These are phyloP conservation scores for Corydoras sp. DNA, from an alignment of 2,113 vertebrate genomes.

Conservation along the genomic window DNA sequence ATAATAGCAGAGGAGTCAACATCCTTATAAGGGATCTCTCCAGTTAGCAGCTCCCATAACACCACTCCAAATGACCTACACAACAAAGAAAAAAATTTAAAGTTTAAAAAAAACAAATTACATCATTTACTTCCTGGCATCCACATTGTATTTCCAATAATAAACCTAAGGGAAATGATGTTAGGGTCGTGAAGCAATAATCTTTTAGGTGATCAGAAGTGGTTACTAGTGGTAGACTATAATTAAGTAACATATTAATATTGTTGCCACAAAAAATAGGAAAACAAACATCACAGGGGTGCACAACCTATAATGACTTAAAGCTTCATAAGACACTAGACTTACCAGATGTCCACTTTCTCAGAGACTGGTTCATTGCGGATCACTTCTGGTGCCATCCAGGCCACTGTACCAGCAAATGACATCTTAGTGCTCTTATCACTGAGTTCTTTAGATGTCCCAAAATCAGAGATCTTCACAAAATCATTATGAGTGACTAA, in stretches of 20 bases:
- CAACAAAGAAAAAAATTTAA: no score
- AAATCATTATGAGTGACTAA: slow-evolving; percentile 91
- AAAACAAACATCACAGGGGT: not conserved
- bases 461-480: slow-evolving; percentile 98
- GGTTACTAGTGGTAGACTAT: no score
- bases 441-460: slow-evolving; percentile 96
- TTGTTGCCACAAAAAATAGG: no score
- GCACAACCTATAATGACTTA: not conserved
- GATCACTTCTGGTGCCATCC: slow-evolving; percentile 98
- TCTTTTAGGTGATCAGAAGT: no score
- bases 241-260: no score
- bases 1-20: slow-evolving; percentile 98
- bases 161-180: no score
- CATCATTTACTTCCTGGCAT: no score
- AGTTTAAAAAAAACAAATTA: no score
- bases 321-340: not conserved
- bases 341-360: slow-evolving; percentile 98
- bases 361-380: slow-evolving; percentile 96
- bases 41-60: slow-evolving; percentile 92
- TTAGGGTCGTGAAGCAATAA: no score
- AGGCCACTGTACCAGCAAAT: slow-evolving; percentile 94
- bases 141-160: no score
- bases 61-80: slow-evolving; percentile 94
- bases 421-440: slow-evolving; percentile 99
- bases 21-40: slow-evolving; percentile 97